Evolutionary conservation across 2,888 invertebrate species (phyloP).

Genomic region (Apodemia hepburni): DNA sequence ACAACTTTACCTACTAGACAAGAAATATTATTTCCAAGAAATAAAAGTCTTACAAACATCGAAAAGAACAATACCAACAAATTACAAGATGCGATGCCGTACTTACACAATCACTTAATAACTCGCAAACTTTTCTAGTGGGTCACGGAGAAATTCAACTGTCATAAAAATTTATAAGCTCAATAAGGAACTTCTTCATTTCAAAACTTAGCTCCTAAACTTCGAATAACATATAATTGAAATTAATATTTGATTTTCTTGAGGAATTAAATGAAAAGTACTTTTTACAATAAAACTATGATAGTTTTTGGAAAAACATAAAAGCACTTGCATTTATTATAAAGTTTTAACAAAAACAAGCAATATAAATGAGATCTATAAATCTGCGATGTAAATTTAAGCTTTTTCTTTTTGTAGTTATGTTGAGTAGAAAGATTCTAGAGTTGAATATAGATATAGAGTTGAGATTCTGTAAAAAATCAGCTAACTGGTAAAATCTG

Average conservation of each 20-base stretch:
- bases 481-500: too few relatives aligned
- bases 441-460: too few relatives aligned
- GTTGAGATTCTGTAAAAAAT: too few relatives aligned
- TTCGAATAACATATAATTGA: conserved; percentile 1
- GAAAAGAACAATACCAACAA: conserved; percentile 6
- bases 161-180: conserved; percentile 10
- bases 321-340: too few relatives aligned
- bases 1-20: background rate
- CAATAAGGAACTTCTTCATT: background rate
- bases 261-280: background rate
- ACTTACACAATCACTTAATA: conserved; percentile 10
- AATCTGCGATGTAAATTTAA: too few relatives aligned
- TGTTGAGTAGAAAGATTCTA: too few relatives aligned
- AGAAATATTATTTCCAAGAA: background rate
- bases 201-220: background rate
- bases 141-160: background rate
- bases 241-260: background rate
- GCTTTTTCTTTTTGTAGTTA: too few relatives aligned
- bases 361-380: too few relatives aligned
- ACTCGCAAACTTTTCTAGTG: conserved; percentile 1
- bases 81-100: background rate
- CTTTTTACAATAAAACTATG: background rate
- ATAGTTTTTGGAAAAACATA: too few relatives aligned
- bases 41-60: background rate
- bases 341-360: too few relatives aligned